These are phyloP conservation scores for Brachyalestes nurse DNA, from an alignment of 2,797 vertebrate species.

Conservation along the genomic window DNA sequence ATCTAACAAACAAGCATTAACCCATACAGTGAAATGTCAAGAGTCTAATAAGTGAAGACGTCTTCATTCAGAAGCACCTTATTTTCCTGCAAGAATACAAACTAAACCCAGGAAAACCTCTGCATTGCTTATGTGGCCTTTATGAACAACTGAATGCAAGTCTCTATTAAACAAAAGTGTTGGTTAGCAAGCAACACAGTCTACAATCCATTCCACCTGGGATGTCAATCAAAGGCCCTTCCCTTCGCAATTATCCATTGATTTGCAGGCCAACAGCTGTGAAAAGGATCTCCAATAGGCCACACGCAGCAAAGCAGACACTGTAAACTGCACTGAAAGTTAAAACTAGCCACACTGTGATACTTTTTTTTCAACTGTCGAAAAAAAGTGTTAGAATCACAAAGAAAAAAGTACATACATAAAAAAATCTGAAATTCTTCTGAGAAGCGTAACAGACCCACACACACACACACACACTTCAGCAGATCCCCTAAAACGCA, in stretches of 20 bases:
- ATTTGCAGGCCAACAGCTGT: conserved; percentile 43
- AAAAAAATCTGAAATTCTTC: not conserved
- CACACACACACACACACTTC: not conserved
- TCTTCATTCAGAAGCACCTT: not conserved
- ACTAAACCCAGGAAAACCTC: not conserved
- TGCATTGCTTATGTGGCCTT: not conserved
- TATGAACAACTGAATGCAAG: conserved; percentile 12
- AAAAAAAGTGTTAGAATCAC: too few species aligned
- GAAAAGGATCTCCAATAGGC: conserved; percentile 28
- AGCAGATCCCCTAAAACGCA: not conserved
- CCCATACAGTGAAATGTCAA: not conserved
- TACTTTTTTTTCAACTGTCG: not conserved
- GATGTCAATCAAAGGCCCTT: conserved; percentile 42
- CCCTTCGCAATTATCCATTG: conserved; percentile 40
- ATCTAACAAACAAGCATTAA: not conserved
- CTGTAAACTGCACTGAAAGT: not conserved
- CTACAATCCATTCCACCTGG: conserved; percentile 36
- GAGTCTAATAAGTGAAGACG: not conserved
- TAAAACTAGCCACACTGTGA: not conserved
- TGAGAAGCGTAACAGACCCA: not conserved
- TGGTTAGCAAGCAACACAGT: conserved; percentile 24
- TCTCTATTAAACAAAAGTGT: conserved; percentile 4
- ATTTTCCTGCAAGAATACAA: not conserved
- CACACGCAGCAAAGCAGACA: not conserved
- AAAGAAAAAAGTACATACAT: not conserved